Conservation (phyloP, 2,113 vertebrate genomes). For the Hydrochoerus hydrochaeris region DNA sequence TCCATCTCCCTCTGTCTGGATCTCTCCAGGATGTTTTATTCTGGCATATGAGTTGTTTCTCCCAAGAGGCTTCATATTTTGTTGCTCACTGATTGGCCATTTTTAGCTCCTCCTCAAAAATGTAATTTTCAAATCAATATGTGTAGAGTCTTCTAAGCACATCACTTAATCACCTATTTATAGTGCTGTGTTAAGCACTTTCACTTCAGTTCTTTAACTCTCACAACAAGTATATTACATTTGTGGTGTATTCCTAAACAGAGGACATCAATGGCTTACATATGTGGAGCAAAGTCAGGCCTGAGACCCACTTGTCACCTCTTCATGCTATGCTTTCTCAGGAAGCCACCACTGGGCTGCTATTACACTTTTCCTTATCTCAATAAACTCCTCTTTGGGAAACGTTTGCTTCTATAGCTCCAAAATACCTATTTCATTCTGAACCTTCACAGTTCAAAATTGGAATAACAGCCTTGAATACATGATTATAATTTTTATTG, state of each 20-base stretch:
- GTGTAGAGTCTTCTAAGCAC: neutral
- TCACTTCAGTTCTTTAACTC: neutral
- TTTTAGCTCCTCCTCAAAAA: too few relatives aligned
- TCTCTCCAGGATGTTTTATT: too few relatives aligned
- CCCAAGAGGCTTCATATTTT: too few relatives aligned
- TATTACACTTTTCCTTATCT: fast-evolving
- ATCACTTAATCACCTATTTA: fast-evolving
- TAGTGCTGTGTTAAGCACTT: neutral
- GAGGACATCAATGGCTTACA: neutral
- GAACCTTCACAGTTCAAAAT: neutral
- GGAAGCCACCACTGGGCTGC: fast-evolving
- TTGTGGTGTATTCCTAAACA: neutral
- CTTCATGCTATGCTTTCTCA: neutral
- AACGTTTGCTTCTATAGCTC: fast-evolving
- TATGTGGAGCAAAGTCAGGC: too few relatives aligned
- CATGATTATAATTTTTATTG: neutral
- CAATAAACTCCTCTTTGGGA: fast-evolving
- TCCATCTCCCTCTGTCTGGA: too few relatives aligned
- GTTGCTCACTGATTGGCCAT: too few relatives aligned
- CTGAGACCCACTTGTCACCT: neutral
- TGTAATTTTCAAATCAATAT: neutral
- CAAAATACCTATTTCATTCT: neutral
- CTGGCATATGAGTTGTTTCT: too few relatives aligned
- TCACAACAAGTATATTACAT: neutral
- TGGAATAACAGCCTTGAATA: neutral